phyloP scores from a whole-genome alignment of 2,888 invertebrate species.

The Tholera decimalis region DNA sequence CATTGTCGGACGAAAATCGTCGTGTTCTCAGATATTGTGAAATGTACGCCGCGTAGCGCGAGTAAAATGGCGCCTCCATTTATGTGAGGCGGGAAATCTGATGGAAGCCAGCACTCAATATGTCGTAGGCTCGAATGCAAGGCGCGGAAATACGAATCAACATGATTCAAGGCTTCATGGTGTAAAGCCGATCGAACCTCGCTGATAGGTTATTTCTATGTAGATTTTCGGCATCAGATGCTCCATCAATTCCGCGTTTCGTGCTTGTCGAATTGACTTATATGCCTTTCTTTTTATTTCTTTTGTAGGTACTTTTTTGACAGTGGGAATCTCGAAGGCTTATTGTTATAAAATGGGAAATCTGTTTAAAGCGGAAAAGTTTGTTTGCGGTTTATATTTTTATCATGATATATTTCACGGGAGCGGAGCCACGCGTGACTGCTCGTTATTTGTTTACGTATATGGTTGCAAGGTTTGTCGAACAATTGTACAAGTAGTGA shows the following conservation, averaged over 20 bases:
- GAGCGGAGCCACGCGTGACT: no score
- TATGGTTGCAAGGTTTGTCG: not conserved
- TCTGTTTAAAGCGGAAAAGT: no score
- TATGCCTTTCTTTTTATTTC: not conserved
- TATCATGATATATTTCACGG: no score
- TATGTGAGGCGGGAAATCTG: constrained; percentile 52
- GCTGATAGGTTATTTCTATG: constrained; percentile 49
- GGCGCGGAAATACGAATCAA: constrained; percentile 50
- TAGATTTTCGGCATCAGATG: constrained; percentile 40
- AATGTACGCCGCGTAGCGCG: constrained; percentile 40
- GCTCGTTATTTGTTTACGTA: no score
- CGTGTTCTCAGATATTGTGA: constrained; percentile 55
- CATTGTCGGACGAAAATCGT: constrained; percentile 55
- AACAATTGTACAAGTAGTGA: no score
- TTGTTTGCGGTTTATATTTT: no score
- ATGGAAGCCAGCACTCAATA: constrained; percentile 60
- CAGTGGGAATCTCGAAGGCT: not conserved
- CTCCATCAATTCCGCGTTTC: constrained; percentile 14
- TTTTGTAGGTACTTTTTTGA: not conserved
- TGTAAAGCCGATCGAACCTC: constrained; percentile 22
- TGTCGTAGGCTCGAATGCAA: constrained; percentile 35
- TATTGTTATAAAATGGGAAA: not conserved
- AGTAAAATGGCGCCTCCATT: constrained; percentile 45
- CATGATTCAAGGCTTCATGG: constrained; percentile 33
- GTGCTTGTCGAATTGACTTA: constrained; percentile 19